These are phyloP conservation scores for Crepidodera aurea DNA, from an alignment of 2,888 invertebrate genomes.

Conservation along the genomic window DNA sequence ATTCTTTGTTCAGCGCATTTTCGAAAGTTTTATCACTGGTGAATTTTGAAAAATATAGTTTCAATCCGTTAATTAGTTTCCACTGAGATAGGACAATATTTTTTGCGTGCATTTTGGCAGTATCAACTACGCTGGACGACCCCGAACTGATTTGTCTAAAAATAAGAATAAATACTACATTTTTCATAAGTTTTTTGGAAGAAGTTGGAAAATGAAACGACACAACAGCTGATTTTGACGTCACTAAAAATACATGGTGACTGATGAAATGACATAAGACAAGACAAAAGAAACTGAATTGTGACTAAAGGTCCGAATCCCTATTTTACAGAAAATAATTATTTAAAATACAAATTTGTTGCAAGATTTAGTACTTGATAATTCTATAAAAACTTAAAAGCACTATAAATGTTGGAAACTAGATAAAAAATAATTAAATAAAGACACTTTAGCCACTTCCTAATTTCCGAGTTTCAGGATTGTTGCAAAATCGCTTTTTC, in stretches of 20 bases:
- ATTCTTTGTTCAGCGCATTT: slow-evolving; percentile 63
- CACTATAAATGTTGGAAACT: neutral
- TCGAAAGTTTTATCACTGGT: slow-evolving; percentile 61
- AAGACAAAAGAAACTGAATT: neutral
- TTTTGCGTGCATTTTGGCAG: slow-evolving; percentile 56
- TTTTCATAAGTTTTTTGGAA: neutral
- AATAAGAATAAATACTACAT: slow-evolving; percentile 30
- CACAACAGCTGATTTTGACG: slow-evolving; percentile 42
- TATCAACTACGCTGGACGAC: slow-evolving; percentile 46
- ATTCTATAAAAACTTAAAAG: neutral
- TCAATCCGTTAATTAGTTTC: slow-evolving; percentile 62
- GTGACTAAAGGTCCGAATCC: neutral
- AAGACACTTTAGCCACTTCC: too few relatives aligned
- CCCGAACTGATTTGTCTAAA: slow-evolving; percentile 47
- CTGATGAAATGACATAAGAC: neutral
- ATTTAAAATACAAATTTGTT: neutral
- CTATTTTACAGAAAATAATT: neutral
- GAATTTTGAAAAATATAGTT: slow-evolving; percentile 61
- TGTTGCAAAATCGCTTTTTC: too few relatives aligned
- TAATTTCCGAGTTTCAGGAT: too few relatives aligned
- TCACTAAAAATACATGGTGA: neutral
- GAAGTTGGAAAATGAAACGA: neutral
- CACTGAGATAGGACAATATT: slow-evolving; percentile 58
- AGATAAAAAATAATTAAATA: too few relatives aligned
- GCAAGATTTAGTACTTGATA: neutral